Conservation (phyloP, 2,888 invertebrate species). For the Pecten maximus region DNA sequence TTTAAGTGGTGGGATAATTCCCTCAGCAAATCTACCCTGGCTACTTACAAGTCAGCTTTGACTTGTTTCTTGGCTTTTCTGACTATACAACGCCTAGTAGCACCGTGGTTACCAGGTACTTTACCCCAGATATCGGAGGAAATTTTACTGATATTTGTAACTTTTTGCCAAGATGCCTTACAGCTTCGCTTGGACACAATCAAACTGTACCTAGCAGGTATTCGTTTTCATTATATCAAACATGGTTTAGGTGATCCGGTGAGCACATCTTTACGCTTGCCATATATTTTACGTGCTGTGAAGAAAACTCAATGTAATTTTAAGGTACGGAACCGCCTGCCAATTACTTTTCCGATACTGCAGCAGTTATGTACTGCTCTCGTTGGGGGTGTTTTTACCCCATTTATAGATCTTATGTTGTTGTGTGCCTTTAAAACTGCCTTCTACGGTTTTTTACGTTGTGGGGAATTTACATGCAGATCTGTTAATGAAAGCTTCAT, state of each 20-base stretch:
- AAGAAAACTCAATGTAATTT: no score
- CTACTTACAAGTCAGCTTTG: no score
- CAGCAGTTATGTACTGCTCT: background rate
- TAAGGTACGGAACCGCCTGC: no score
- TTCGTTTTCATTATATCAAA: background rate
- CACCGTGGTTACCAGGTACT: background rate
- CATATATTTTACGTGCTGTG: background rate
- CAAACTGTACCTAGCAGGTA: background rate
- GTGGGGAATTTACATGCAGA: background rate
- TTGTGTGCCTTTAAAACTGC: background rate
- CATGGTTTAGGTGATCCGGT: background rate
- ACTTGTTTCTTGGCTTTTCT: background rate
- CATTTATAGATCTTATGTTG: background rate
- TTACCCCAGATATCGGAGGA: background rate
- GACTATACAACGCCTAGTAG: background rate
- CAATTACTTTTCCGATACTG: background rate
- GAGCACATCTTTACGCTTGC: background rate
- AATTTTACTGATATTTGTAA: background rate
- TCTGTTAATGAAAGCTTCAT: background rate
- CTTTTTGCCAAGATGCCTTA: background rate
- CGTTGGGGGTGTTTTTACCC: background rate
- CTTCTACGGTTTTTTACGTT: background rate
- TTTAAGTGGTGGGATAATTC: no score
- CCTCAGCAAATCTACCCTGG: no score
- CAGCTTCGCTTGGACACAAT: background rate